Base-by-base conservation (phyloP, 2,797 vertebrate genomes). In the Bovichtus diacanthus region DNA sequence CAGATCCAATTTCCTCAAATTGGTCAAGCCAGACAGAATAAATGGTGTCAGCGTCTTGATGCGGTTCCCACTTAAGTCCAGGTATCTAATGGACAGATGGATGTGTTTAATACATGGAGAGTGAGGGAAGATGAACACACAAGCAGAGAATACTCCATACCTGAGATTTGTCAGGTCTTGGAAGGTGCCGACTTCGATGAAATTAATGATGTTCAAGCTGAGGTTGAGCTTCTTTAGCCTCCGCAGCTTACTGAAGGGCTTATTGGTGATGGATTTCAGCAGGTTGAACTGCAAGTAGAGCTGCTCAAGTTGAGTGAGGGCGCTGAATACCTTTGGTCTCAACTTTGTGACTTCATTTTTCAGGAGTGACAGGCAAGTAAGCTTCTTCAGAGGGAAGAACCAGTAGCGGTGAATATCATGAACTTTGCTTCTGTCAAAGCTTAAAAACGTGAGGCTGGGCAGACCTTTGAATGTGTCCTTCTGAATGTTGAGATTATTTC, bases 211-310 rank as follows among this genome's bases (percentile, higher is more conserved):
- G 72, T 87, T 83, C 9, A 74, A 51, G 43, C 78, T 84, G 61
- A 87, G 78, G 61, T 76, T 81, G 75, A 85, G 80, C 51, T 46
- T 79, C 1, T 0, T 36, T 1, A 87, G 54, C 44, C 0, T 68
- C n/a, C 5, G 5, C 34, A 83, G 27, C 6, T 76, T 83, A 12
- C 76, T 46, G 66, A 85, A 83, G 44, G 70, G 39, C 21, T 77
- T 64, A 18, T 9, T 79, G 21, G 2, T 69, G 81, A 83, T 83
- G 66, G 76, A 81, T 46, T 75, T 85, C 0, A 83, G 36, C 39
- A 85, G 62, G 19, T 76, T 81, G 49, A 81, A 81, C 62, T 83
- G 83, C 46, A 83, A 44, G 34, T 77, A 81, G 25, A 85, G 86
- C 54, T 77, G 36, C 66, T 82, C 8, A 0, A 87, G 79, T 6